Evolutionary conservation across 92 coral and sea anemone species (phyloP).

Genomic region (Plumapathes pennacea): DNA sequence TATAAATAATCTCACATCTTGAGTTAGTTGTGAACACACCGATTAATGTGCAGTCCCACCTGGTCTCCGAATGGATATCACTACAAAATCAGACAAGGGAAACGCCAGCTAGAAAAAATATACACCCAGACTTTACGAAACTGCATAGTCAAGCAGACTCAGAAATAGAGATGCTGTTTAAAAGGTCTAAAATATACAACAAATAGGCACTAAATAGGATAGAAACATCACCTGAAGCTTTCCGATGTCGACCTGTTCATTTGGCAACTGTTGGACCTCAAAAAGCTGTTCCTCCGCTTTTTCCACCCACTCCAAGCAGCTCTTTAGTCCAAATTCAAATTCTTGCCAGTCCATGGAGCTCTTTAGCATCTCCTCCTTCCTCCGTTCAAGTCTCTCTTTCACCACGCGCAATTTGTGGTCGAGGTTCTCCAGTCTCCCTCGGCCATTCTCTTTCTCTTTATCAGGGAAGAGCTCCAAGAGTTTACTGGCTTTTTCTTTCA

Average conservation of each 20-base stretch:
- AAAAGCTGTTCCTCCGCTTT: constrained; percentile 45
- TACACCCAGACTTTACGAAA: no score
- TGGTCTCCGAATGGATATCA: no score
- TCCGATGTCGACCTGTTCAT: constrained; percentile 54
- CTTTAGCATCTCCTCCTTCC: constrained; percentile 67
- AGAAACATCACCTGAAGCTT: constrained; percentile 82
- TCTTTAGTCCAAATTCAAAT: constrained; percentile 64
- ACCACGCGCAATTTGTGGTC: constrained; percentile 58
- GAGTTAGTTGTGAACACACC: no score
- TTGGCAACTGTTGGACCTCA: constrained; percentile 39
- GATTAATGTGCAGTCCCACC: no score
- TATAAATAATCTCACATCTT: no score
- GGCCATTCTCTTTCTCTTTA: constrained; percentile 52
- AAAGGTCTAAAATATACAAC: no score
- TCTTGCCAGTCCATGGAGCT: constrained; percentile 86
- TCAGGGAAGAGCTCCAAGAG: constrained; percentile 57
- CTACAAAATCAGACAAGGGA: no score
- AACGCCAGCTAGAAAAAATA: no score
- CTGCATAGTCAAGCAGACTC: no score
- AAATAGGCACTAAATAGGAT: no score
- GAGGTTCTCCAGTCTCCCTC: constrained; percentile 44
- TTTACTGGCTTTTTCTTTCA: constrained; percentile 60
- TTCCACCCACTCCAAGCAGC: constrained; percentile 72
- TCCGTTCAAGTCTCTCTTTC: constrained; percentile 64
- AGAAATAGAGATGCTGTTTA: no score